A percentile compares a stretch with the other conserved stretches of the same genome.
Conservation (phyloP, 2,113 vertebrate genomes). For the Tenrec ecaudatus region DNA sequence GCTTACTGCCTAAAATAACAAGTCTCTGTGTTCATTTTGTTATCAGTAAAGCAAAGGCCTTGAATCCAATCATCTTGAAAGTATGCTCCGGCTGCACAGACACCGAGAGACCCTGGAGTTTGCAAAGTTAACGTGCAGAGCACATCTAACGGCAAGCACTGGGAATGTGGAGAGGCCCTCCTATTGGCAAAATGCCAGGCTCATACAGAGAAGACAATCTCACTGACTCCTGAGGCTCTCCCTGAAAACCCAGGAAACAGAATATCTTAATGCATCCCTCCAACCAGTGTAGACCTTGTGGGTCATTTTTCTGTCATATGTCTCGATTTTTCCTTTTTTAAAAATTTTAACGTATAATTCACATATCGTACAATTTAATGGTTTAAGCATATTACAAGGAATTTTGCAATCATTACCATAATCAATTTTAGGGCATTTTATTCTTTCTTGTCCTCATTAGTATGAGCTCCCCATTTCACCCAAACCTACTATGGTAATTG, state of each 20-base stretch:
- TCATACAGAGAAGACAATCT: not conserved
- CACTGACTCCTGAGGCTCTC: not conserved
- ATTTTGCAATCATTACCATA: too few relatives aligned
- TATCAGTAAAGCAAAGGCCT: not conserved
- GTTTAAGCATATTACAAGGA: too few relatives aligned
- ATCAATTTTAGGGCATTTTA: too few relatives aligned
- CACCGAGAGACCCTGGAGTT: not conserved
- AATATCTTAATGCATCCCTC: rapidly evolving
- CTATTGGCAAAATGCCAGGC: not conserved
- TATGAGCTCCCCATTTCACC: too few relatives aligned
- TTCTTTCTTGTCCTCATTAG: too few relatives aligned
- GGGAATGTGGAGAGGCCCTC: rapidly evolving
- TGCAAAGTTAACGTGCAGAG: not conserved
- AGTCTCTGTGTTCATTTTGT: not conserved
- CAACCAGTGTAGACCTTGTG: rapidly evolving
- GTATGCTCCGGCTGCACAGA: not conserved
- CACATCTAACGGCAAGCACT: not conserved
- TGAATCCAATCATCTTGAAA: not conserved
- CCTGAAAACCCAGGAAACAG: not conserved
- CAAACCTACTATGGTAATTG: too few relatives aligned
- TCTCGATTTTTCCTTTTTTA: too few relatives aligned
- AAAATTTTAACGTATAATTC: too few relatives aligned
- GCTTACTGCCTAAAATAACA: too few relatives aligned
- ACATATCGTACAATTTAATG: too few relatives aligned
- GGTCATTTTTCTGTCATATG: not conserved